phyloP scores from a whole-genome alignment of 2,888 invertebrate genomes.

The Brachycybe producta region DNA sequence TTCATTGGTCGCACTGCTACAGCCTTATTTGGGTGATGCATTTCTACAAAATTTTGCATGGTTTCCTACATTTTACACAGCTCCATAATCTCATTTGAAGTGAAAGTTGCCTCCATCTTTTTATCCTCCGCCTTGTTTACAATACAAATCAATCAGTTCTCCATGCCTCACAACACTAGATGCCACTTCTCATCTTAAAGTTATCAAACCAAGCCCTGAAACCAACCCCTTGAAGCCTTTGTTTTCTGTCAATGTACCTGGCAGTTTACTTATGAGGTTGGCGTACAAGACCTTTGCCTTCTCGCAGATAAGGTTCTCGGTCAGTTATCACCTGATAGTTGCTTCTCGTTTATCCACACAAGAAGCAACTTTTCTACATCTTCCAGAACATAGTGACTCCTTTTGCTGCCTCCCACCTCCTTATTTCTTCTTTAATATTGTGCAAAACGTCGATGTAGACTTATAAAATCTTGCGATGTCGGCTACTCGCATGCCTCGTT shows the following conservation, averaged over 20 bases:
- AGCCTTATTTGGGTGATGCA: no score
- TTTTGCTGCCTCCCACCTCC: neutral
- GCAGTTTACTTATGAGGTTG: constrained; percentile 3
- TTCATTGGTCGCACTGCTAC: neutral
- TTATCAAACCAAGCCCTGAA: constrained; percentile 1
- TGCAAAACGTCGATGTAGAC: neutral
- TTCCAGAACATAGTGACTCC: no score
- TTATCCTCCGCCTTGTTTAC: neutral
- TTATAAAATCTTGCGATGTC: neutral
- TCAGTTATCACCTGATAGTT: constrained; percentile 4
- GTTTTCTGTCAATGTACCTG: constrained; percentile 3
- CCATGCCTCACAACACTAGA: constrained; percentile 15
- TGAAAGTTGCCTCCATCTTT: constrained; percentile 21
- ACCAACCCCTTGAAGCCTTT: constrained; percentile 1
- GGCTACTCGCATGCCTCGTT: neutral
- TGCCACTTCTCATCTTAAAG: constrained; percentile 6
- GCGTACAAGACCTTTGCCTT: constrained; percentile 5
- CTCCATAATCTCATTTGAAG: constrained; percentile 11
- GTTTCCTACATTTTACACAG: constrained; percentile 11
- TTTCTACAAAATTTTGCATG: neutral
- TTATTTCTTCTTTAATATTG: neutral
- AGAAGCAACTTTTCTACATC: neutral
- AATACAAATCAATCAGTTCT: neutral
- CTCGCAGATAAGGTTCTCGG: constrained; percentile 26
- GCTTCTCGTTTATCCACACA: constrained; percentile 2